These are phyloP conservation scores for Erinaceus europaeus DNA, from an alignment of 2,113 vertebrate species.

Conservation along the genomic window DNA sequence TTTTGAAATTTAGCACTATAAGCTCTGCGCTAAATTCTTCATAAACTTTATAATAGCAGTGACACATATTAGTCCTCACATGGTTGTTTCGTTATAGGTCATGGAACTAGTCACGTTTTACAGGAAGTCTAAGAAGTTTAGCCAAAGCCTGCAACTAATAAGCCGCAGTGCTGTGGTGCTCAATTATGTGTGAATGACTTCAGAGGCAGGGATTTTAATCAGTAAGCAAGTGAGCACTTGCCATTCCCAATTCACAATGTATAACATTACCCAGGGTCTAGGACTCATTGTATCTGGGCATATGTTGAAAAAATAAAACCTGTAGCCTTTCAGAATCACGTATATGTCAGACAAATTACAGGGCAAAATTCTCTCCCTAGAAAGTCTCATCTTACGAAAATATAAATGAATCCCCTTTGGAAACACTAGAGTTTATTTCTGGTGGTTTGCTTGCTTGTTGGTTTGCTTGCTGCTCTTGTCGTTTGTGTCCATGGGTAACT, in stretches of 20 bases:
- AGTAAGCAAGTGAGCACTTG: not conserved
- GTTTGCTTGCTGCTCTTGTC: too few relatives aligned
- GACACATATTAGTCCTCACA: not conserved
- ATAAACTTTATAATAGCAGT: not conserved
- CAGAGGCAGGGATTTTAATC: not conserved
- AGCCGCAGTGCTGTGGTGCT: not conserved
- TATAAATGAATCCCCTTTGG: not conserved
- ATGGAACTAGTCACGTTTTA: not conserved
- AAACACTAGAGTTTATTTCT: not conserved
- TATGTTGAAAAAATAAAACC: not conserved
- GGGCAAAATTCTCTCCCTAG: not conserved
- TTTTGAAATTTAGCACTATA: too few relatives aligned
- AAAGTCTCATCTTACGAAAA: not conserved
- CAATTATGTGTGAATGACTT: not conserved
- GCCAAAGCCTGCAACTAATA: not conserved
- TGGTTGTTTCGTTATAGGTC: not conserved
- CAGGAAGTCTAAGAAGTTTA: not conserved
- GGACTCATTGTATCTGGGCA: not conserved
- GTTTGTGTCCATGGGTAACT: not conserved
- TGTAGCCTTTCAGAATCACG: constrained; percentile 10
- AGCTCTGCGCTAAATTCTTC: not conserved
- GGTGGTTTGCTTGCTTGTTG: too few relatives aligned
- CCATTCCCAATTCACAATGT: not conserved
- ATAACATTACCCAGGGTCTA: not conserved
- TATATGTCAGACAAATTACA: not conserved